Percentiles rank a stretch among this genome's conserved stretches.
These are phyloP conservation scores for Theristicus caerulescens DNA, from an alignment of 2,113 vertebrate species.

Conservation along the genomic window DNA sequence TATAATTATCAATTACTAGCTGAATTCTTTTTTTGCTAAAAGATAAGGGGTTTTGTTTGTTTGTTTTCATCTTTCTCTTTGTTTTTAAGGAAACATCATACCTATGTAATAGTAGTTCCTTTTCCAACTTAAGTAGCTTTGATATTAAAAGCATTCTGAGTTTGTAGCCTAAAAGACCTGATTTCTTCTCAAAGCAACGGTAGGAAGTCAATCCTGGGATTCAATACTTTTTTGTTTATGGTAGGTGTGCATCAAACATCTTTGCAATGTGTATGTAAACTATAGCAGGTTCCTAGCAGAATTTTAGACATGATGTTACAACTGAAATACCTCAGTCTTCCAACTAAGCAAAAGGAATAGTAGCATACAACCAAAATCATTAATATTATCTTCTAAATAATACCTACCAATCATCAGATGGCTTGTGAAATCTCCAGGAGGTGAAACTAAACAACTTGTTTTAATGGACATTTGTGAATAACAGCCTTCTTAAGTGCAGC, in stretches of 20 bases:
- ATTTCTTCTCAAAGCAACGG: background rate
- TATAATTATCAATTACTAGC: background rate
- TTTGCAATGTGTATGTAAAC: rapidly evolving
- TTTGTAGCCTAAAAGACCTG: background rate
- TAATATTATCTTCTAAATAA: background rate
- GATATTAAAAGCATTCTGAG: background rate
- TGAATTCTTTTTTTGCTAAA: background rate
- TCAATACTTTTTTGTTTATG: background rate
- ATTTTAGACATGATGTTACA: background rate
- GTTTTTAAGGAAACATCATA: background rate
- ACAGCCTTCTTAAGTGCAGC: background rate
- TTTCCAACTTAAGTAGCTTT: background rate
- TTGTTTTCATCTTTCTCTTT: background rate
- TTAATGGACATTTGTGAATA: background rate
- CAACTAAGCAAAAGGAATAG: background rate
- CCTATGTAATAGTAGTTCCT: rapidly evolving
- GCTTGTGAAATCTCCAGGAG: background rate
- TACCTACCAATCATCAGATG: background rate
- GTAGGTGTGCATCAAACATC: background rate
- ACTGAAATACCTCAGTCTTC: background rate
- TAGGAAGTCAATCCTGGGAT: background rate
- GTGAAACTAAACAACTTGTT: background rate
- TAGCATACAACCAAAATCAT: background rate
- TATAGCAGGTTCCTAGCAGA: background rate
- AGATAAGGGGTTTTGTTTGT: rapidly evolving